phyloP scores from a whole-genome alignment of 2,888 invertebrate species.

The Eupithecia subfuscata region DNA sequence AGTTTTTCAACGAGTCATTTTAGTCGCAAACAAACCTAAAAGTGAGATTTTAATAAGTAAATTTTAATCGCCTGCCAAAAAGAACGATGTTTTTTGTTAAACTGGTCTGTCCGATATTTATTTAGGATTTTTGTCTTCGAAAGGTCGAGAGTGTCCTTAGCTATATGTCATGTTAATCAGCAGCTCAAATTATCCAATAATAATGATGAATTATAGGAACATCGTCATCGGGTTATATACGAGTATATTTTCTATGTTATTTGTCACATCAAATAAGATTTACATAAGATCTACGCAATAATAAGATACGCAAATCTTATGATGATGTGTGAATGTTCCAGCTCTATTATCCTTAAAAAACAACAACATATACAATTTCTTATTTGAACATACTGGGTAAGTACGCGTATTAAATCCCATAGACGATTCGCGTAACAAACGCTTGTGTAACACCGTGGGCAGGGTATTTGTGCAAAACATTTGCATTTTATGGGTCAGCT shows the following conservation, averaged over 20 bases:
- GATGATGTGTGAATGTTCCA: neutral
- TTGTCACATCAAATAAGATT: no score
- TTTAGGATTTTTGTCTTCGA: no score
- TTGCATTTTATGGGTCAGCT: constrained; percentile 43
- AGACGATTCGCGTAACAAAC: constrained; percentile 15
- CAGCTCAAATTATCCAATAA: neutral
- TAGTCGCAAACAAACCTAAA: neutral
- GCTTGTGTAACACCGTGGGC: constrained; percentile 35
- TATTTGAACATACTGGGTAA: neutral
- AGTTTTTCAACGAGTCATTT: neutral
- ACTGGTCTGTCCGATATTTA: no score
- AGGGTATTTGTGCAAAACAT: constrained; percentile 43
- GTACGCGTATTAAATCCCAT: neutral
- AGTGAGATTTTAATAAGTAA: neutral
- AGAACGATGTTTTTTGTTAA: no score
- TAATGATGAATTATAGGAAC: neutral
- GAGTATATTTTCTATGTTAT: no score
- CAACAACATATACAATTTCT: neutral
- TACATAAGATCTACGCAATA: no score
- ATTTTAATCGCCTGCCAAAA: neutral
- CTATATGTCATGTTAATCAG: neutral
- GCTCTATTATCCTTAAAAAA: neutral
- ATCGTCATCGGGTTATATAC: neutral
- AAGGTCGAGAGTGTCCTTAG: neutral
- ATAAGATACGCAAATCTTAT: neutral